Base-by-base conservation (phyloP, 2,797 vertebrate species). In the Erethizon dorsatum region DNA sequence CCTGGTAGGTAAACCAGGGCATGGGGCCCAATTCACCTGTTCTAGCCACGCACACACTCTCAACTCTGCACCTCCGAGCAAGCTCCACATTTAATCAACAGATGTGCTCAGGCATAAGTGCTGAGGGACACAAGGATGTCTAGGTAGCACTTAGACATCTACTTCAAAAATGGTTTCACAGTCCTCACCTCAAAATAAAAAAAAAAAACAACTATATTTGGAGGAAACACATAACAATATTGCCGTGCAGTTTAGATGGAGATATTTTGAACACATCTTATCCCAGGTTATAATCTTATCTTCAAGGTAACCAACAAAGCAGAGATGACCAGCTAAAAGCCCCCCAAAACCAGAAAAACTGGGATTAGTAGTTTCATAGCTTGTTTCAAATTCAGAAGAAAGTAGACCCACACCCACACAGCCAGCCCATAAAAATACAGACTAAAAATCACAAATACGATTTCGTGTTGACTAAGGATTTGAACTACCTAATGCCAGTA, bases 351-450 rank as follows among this genome's bases (percentile, higher is more conserved):
- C 20, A 77, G 33, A 54, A 91, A 79, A 84, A n/a, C 50, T 65
- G 47, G 63, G 24, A 52, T 54, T 63, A 57, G 31, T 18, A 83
- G 15, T 57, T 84, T 65, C 8, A 9, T 5, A 63, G 41, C 31
- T 87, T 50, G 85, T 84, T 37, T 75, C 52, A 63, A 88, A 94
- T 65, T 75, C 63, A 17, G 59, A 84, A 93, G 41, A 52, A 94
- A 90, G 45, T 41, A 83, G 1, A 97, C 6, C 12, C 83, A 57
- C 59, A 59, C 75, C 33, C 65, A 97, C 13, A 56, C 1, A 67
- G 61, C 24, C n/a, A 28, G 71, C 41, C 31, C 15, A 45, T 17
- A 41, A n/a, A 91, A 88, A 89, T 59, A 94, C 37, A 82, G 85
- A 75, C 82, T 37, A n/a, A 73, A 77, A 94, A 83, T 59, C 69